These are phyloP conservation scores for Drosophila barbarae DNA, from an alignment of 2,888 invertebrate genomes.

Conservation along the genomic window DNA sequence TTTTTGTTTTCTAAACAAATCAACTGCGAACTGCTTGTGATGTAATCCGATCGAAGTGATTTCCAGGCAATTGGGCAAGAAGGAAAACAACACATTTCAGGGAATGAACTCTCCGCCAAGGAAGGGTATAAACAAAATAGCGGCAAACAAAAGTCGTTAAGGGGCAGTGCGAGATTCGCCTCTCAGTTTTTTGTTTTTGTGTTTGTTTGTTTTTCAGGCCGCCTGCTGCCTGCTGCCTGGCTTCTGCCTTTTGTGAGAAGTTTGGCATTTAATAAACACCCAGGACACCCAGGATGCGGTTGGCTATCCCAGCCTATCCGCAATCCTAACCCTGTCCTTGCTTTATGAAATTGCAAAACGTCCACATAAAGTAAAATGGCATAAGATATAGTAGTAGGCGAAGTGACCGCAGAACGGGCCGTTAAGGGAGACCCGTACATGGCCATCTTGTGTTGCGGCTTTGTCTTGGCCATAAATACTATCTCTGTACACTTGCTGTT, in stretches of 20 bases:
- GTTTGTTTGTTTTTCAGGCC: slow-evolving; percentile 39
- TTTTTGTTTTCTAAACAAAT: slow-evolving; percentile 9
- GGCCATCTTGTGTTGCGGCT: slow-evolving; percentile 68
- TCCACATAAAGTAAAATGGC: slow-evolving; percentile 61
- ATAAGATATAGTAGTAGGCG: slow-evolving; percentile 41
- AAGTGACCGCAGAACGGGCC: slow-evolving; percentile 60
- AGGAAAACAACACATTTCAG: slow-evolving; percentile 2
- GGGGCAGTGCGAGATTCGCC: slow-evolving; percentile 26
- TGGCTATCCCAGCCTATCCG: background rate
- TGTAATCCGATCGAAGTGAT: slow-evolving; percentile 8
- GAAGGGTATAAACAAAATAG: slow-evolving; percentile 36
- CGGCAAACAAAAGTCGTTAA: slow-evolving; percentile 62
- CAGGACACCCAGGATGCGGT: slow-evolving; percentile 41
- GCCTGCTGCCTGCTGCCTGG: slow-evolving; percentile 30
- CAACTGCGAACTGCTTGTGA: slow-evolving; percentile 4
- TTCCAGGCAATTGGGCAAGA: slow-evolving; percentile 11
- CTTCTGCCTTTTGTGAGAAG: slow-evolving; percentile 60
- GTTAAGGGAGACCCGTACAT: slow-evolving; percentile 32
- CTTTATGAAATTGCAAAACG: slow-evolving; percentile 69
- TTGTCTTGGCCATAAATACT: slow-evolving; percentile 68
- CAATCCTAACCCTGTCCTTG: slow-evolving; percentile 16
- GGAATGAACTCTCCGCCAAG: slow-evolving; percentile 5
- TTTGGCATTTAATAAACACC: slow-evolving; percentile 69
- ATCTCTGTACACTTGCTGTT: slow-evolving; percentile 50
- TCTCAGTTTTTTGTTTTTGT: background rate